phyloP scores from a whole-genome alignment of 2,113 vertebrate genomes.

The Pygoscelis antarcticus region DNA sequence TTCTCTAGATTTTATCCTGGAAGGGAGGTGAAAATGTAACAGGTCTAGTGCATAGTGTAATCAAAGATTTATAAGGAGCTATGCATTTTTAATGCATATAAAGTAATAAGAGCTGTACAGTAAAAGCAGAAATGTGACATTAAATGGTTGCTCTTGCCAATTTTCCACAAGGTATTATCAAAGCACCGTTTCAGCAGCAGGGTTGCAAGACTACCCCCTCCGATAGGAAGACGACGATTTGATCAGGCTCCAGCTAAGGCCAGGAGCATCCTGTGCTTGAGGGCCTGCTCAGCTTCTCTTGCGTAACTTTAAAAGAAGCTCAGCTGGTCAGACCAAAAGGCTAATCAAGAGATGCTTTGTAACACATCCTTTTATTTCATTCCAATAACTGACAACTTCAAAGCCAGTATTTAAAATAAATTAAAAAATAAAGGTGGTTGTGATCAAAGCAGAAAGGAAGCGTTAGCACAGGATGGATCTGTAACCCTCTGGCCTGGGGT shows the following conservation, averaged over 20 bases:
- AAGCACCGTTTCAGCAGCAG: neutral
- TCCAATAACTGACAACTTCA: neutral
- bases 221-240: neutral
- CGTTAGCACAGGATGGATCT: neutral
- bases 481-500: neutral
- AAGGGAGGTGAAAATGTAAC: neutral
- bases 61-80: conserved; percentile 33
- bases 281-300: neutral
- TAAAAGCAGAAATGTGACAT: conserved; percentile 16
- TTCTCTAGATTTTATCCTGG: neutral
- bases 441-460: neutral
- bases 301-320: neutral
- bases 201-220: neutral
- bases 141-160: neutral
- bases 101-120: conserved; percentile 5
- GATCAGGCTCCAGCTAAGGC: neutral
- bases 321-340: neutral
- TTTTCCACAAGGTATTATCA: neutral
- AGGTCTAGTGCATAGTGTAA: neutral
- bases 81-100: conserved; percentile 36
- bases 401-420: neutral
- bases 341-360: neutral
- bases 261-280: neutral
- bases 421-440: neutral
- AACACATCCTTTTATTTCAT: neutral